Evolutionary conservation across 2,797 vertebrate species (phyloP).

Genomic region (Triplophysa bombifrons): DNA sequence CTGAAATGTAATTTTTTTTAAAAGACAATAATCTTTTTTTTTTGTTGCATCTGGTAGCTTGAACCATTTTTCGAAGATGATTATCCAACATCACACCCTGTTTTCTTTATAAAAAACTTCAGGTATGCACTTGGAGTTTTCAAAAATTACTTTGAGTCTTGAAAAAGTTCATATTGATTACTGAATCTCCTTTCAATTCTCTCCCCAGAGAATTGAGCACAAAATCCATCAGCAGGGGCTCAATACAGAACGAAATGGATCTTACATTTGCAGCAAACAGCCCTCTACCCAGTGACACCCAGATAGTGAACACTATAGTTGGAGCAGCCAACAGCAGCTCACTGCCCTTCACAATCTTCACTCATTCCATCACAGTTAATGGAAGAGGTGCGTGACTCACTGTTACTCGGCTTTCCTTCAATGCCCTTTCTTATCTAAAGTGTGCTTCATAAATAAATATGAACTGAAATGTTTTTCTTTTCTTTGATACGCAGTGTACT

Average conservation of each 20-base stretch:
- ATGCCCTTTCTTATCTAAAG: too few species aligned
- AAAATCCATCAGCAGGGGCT: neutral
- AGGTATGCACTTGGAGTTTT: slow-evolving; percentile 9
- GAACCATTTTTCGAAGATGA: slow-evolving; percentile 29
- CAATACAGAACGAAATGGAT: slow-evolving; percentile 44
- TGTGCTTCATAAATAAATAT: too few species aligned
- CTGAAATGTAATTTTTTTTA: too few species aligned
- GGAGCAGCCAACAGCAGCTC: slow-evolving; percentile 45
- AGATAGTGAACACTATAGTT: slow-evolving; percentile 56
- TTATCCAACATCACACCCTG: slow-evolving; percentile 51
- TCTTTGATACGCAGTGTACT: slow-evolving; percentile 18
- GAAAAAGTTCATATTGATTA: neutral
- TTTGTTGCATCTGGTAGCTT: slow-evolving; percentile 54
- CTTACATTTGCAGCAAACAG: slow-evolving; percentile 35
- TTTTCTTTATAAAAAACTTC: slow-evolving; percentile 31
- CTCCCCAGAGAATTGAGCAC: slow-evolving; percentile 50
- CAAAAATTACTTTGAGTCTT: neutral
- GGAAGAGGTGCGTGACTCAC: slow-evolving; percentile 53
- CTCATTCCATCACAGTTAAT: slow-evolving; percentile 43
- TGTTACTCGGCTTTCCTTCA: neutral
- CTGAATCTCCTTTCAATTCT: neutral
- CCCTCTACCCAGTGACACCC: slow-evolving; percentile 13
- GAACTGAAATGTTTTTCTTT: neutral
- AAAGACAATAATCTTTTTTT: neutral
- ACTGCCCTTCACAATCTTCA: slow-evolving; percentile 61